Percentiles rank a stretch among this genome's conserved stretches.
These are phyloP conservation scores for Zaprionus lachaisei DNA, from an alignment of 1,140 invertebrate species.

Conservation along the genomic window DNA sequence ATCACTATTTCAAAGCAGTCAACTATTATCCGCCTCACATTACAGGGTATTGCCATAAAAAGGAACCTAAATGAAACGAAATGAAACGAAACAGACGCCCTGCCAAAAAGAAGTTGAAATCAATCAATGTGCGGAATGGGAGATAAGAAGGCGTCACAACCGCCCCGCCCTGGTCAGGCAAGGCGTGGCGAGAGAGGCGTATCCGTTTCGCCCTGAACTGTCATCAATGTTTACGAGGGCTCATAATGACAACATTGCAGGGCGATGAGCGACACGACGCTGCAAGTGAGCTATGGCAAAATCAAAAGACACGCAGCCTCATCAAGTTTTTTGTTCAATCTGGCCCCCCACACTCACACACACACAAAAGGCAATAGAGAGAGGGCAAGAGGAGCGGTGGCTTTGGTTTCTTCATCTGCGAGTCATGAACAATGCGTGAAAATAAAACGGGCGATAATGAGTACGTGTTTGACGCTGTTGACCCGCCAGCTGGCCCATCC, in stretches of 20 bases:
- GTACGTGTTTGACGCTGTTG: slow-evolving; percentile 64
- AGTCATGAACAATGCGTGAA: slow-evolving; percentile 64
- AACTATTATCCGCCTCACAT: not conserved
- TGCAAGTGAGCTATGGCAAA: slow-evolving; percentile 62
- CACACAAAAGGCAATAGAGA: not conserved
- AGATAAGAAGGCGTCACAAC: slow-evolving; percentile 16
- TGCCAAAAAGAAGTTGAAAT: slow-evolving; percentile 44
- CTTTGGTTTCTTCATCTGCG: slow-evolving; percentile 17
- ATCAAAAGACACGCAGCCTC: slow-evolving; percentile 77
- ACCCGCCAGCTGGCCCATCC: slow-evolving; percentile 48
- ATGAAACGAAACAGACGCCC: slow-evolving; percentile 20
- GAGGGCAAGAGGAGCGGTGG: not conserved
- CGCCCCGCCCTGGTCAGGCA: not conserved
- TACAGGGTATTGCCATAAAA: slow-evolving; percentile 27
- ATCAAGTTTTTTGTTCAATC: slow-evolving; percentile 62
- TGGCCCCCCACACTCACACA: slow-evolving; percentile 1
- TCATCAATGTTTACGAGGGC: slow-evolving; percentile 81
- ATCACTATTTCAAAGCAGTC: slow-evolving; percentile 20
- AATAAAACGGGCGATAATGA: slow-evolving; percentile 74
- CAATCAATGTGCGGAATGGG: slow-evolving; percentile 55
- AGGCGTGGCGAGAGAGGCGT: slow-evolving; percentile 13
- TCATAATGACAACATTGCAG: slow-evolving; percentile 68
- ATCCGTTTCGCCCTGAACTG: slow-evolving; percentile 49
- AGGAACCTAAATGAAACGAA: slow-evolving; percentile 9
- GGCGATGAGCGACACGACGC: slow-evolving; percentile 13